Base-by-base conservation (phyloP, 2,888 invertebrate species). In the Carcina quercana region DNA sequence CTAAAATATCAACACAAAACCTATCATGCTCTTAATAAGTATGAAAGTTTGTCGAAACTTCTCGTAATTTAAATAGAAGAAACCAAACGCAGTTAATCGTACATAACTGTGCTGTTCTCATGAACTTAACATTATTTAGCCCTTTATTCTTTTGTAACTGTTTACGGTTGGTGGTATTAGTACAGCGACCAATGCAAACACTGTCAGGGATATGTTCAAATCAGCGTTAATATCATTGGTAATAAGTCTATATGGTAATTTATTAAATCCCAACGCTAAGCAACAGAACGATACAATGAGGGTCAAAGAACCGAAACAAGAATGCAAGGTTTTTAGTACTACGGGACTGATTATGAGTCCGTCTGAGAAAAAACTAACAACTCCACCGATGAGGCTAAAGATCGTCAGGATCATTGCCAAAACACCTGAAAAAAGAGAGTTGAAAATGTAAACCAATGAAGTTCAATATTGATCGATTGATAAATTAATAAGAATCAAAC, bases 381-480 rank as follows among this genome's bases (percentile, higher is more conserved):
- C 7, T 13, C 69, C 76, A 24, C 66, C 70, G 13, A 69, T 13
- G 1, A 74, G 49, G 40, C 59, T 72, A 0, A 65, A 13, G 2
- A 53, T 5, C 2, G 72, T 65, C 2, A 69, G 38, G 4, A 69
- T 3, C 50, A 74, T 40, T 4, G 73, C 68, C 7, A 64, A 20
- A 10, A 73, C 35, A 32, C 76, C 76, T 76, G 61, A 34, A 72
- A 57, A n/a, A n/a, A n/a, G n/a, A n/a, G n/a, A n/a, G n/a, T n/a
- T n/a, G n/a, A n/a, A n/a, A n/a, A n/a, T n/a, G n/a, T n/a, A n/a
- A n/a, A n/a, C n/a, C n/a, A n/a, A n/a, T n/a, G n/a, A n/a, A n/a
- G n/a, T n/a, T n/a, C n/a, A n/a, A n/a, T n/a, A n/a, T n/a, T n/a
- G n/a, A n/a, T n/a, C n/a, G n/a, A n/a, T n/a, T n/a, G n/a, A n/a